phyloP scores from a whole-genome alignment of 1,140 invertebrate genomes.

The Metopolophium dirhodum region DNA sequence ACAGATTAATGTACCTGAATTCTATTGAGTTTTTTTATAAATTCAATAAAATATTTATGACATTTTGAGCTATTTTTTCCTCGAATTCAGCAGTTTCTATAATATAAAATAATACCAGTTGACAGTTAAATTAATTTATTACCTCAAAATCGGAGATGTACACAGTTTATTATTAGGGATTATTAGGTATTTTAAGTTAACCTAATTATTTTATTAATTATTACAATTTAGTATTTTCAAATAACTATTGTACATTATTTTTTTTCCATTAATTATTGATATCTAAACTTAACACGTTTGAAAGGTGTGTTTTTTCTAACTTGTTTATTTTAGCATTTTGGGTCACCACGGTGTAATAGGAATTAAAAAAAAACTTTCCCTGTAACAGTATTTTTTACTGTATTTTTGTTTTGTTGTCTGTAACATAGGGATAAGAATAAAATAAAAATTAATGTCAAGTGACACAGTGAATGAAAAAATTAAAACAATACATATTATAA shows the following conservation, averaged over 20 bases:
- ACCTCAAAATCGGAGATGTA: neutral
- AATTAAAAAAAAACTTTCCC: neutral
- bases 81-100: accelerated
- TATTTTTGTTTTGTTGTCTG: neutral
- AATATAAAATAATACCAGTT: neutral
- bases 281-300: neutral
- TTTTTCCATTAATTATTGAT: neutral
- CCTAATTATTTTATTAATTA: neutral
- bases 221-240: neutral
- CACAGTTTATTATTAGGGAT: neutral
- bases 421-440: neutral
- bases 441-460: neutral
- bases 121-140: too few species aligned
- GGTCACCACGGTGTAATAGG: neutral
- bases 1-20: neutral
- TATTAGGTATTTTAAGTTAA: neutral
- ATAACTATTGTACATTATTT: neutral
- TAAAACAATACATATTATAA: too few species aligned
- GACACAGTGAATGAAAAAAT: neutral
- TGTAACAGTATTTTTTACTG: neutral
- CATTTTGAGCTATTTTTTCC: neutral
- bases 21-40: too few species aligned
- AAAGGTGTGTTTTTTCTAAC: neutral
- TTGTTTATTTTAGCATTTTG: neutral
- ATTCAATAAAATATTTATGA: too few species aligned